Base-by-base conservation (phyloP, 2,888 invertebrate genomes). In the Andrena praecox region DNA sequence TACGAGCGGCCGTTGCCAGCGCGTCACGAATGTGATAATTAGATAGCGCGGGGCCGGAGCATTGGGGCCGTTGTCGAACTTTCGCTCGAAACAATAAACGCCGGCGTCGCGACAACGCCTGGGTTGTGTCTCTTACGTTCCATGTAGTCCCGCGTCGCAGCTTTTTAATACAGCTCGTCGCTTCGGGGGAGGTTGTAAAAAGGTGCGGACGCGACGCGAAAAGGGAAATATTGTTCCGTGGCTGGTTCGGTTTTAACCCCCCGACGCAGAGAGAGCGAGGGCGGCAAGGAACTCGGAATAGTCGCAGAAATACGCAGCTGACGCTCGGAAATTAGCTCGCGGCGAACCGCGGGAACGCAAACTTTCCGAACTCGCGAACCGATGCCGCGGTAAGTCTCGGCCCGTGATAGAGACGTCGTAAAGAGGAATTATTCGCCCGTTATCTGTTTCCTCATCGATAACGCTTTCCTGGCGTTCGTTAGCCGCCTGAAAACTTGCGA, bases 1-100 rank as follows among this genome's bases (percentile, higher is more conserved):
- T 89, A 87, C 85, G 89, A 90, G 79, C 87, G 87, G 82, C 83
- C 90, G 85, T 91, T 90, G 89, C 89, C 84, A 5, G 81, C 54
- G 29, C 79, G 16, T 85, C 73, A 78, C 84, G 80, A 82, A 85
- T 83, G 87, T 81, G 85, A 86, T 90, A 91, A 91, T 91, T 91
- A 89, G 90, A 91, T 90, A 86, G 85, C 82, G 73, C 83, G 69
- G 35, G 20, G 63, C 80, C 63, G 16, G 33, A 35, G 8, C 33
- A 35, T 35, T 8, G 8, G 10, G 6, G 60, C 80, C 63, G 20
- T 35, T 59, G 67, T 60, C 66, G 27, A 63, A 82, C 10, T 75
- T 62, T 48, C 35, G 27, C 24, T 24, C 50, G 56, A 0, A n/a
- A 48, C 76, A 64, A 77, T 77, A 50, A 77, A 48, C 54, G 31